Evolutionary conservation across 2,888 invertebrate genomes (phyloP).

Genomic region (Gerosis bhagava): DNA sequence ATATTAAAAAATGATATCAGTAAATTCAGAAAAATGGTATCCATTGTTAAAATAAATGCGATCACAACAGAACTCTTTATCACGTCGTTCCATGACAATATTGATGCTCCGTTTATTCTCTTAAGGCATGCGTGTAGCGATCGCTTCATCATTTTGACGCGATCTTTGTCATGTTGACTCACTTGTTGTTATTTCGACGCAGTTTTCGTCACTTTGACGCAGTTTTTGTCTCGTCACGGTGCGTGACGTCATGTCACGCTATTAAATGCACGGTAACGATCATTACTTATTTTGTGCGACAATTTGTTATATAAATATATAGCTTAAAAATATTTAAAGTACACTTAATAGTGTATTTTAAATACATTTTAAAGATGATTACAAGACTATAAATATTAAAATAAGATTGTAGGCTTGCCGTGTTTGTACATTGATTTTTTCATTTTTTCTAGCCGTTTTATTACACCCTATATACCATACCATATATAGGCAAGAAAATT

Average conservation of each 20-base stretch:
- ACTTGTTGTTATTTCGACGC: slow-evolving; percentile 15
- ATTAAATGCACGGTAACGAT: slow-evolving; percentile 18
- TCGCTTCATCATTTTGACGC: slow-evolving; percentile 20
- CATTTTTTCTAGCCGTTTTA: too few relatives aligned
- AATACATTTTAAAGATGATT: too few relatives aligned
- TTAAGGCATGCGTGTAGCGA: slow-evolving; percentile 17
- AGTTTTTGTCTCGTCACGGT: slow-evolving; percentile 15
- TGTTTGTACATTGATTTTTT: too few relatives aligned
- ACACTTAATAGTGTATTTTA: too few relatives aligned
- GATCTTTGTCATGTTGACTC: slow-evolving; percentile 13
- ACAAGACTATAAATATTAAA: too few relatives aligned
- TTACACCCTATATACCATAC: too few relatives aligned
- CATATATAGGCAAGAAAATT: too few relatives aligned
- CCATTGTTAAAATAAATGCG: slow-evolving; percentile 13
- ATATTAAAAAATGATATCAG: slow-evolving; percentile 9
- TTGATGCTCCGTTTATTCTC: slow-evolving; percentile 24
- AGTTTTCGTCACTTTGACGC: slow-evolving; percentile 15
- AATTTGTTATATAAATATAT: slow-evolving; percentile 5
- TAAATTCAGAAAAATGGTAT: slow-evolving; percentile 21
- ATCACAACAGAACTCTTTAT: slow-evolving; percentile 22
- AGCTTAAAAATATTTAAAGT: too few relatives aligned
- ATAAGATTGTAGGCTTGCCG: too few relatives aligned
- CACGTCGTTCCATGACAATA: slow-evolving; percentile 22
- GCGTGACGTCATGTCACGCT: slow-evolving; percentile 15
- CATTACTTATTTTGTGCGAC: slow-evolving; percentile 11